Percentiles rank a stretch among this genome's conserved stretches.
phyloP scores from a whole-genome alignment of 1,140 invertebrate genomes.

The Drosophila nikananu region DNA sequence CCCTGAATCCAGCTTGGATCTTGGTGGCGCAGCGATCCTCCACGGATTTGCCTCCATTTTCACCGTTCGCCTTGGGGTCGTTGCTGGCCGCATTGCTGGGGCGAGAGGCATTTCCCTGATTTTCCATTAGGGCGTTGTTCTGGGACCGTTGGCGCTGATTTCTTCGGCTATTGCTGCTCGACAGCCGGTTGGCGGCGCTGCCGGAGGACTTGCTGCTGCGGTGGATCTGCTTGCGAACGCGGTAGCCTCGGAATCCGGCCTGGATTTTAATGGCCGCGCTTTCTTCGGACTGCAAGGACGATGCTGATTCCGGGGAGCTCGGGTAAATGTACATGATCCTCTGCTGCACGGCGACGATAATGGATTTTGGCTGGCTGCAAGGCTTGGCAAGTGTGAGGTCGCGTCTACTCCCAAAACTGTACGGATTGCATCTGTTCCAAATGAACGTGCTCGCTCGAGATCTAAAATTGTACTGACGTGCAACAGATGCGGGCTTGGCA shows the following conservation, averaged over 20 bases:
- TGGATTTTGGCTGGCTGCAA: slow-evolving; percentile 7
- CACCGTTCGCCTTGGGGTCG: slow-evolving; percentile 26
- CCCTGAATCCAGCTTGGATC: slow-evolving; percentile 91
- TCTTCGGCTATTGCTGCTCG: slow-evolving; percentile 24
- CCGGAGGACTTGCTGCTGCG: slow-evolving; percentile 63
- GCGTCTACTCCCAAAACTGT: slow-evolving; percentile 40
- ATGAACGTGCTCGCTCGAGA: slow-evolving; percentile 67
- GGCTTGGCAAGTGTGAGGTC: slow-evolving; percentile 11
- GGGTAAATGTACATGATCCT: slow-evolving; percentile 84
- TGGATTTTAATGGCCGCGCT: slow-evolving; percentile 91
- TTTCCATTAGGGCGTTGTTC: slow-evolving; percentile 49
- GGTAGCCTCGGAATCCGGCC: slow-evolving; percentile 90
- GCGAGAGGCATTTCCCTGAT: slow-evolving; percentile 30
- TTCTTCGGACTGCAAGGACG: slow-evolving; percentile 82
- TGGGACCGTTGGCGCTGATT: slow-evolving; percentile 57
- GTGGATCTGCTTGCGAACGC: slow-evolving; percentile 88
- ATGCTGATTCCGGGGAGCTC: slow-evolving; percentile 76
- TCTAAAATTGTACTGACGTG: slow-evolving; percentile 72
- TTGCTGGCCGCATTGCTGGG: slow-evolving; percentile 16
- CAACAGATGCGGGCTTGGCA: slow-evolving; percentile 65
- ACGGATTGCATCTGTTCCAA: slow-evolving; percentile 24
- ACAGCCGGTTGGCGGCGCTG: slow-evolving; percentile 30
- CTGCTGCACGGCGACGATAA: slow-evolving; percentile 38
- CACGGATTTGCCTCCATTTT: slow-evolving; percentile 56
- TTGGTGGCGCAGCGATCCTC: slow-evolving; percentile 90